Evolutionary conservation across 2,797 vertebrate species (phyloP).

Genomic region (Buceros bicornis): DNA sequence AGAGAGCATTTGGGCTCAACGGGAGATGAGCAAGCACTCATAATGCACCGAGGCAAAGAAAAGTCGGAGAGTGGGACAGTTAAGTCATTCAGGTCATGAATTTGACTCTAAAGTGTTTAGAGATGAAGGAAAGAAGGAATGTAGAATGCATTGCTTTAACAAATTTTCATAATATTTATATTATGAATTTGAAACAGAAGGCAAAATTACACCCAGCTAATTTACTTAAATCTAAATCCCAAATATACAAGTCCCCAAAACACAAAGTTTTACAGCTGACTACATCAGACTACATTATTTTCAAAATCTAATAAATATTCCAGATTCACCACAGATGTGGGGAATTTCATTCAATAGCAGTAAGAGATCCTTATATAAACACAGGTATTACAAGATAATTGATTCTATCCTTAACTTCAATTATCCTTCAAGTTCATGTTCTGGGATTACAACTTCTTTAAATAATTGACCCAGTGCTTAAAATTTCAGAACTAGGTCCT

Average conservation of each 20-base stretch:
- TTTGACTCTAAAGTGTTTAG: neutral
- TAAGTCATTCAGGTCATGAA: neutral
- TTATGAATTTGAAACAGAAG: neutral
- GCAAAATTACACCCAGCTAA: neutral
- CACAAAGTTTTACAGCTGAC: neutral
- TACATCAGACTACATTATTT: neutral
- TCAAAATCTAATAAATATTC: neutral
- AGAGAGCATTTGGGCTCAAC: neutral
- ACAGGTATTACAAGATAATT: neutral
- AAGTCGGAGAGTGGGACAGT: neutral
- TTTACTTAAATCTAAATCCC: neutral
- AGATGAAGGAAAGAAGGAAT: neutral
- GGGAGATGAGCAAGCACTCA: neutral
- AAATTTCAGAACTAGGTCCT: neutral
- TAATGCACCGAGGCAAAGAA: neutral
- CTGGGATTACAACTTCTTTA: neutral
- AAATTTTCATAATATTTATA: neutral
- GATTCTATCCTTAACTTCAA: neutral
- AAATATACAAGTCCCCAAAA: neutral
- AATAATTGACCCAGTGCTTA: neutral
- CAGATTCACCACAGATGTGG: neutral
- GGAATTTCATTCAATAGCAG: neutral
- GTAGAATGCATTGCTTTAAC: neutral
- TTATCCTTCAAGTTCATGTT: neutral
- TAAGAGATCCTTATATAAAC: neutral